Evolutionary conservation across 2,888 invertebrate genomes (phyloP).

Genomic region (Drosophila atroscutellata): DNA sequence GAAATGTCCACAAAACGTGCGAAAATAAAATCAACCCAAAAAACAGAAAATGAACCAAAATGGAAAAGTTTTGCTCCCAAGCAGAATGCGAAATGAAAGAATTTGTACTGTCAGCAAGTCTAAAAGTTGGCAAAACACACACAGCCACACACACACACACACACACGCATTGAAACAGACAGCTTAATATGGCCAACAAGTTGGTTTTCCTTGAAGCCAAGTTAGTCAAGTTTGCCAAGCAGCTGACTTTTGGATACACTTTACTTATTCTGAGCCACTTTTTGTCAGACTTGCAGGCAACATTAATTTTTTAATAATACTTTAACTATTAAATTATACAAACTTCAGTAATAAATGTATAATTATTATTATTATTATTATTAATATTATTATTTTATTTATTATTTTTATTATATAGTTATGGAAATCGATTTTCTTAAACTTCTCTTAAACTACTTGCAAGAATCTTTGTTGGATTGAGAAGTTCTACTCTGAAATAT

Average conservation of each 20-base stretch:
- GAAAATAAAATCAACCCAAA: constrained; percentile 14
- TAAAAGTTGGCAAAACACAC: constrained; percentile 23
- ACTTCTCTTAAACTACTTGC: not conserved
- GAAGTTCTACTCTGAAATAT: not conserved
- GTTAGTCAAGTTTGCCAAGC: not conserved
- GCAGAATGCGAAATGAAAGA: constrained; percentile 38
- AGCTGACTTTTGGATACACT: constrained; percentile 25
- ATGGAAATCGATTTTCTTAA: not conserved
- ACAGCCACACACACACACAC: constrained; percentile 4
- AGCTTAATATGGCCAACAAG: constrained; percentile 32
- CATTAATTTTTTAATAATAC: not conserved
- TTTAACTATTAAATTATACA: too few species aligned
- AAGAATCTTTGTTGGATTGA: rapidly evolving
- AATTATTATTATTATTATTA: not conserved
- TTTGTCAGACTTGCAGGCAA: not conserved
- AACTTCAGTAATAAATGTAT: too few species aligned
- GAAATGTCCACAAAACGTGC: constrained; percentile 31
- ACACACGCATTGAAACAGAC: not conserved
- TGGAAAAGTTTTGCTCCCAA: constrained; percentile 37
- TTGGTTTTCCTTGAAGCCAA: constrained; percentile 10
- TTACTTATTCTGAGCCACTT: not conserved
- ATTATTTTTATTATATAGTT: not conserved
- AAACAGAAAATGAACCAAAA: constrained; percentile 8
- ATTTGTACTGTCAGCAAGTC: constrained; percentile 46
- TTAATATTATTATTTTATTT: too few species aligned